Percentiles rank a stretch among this genome's conserved stretches.
Conservation (phyloP, 2,797 vertebrate genomes). For the Coendou prehensilis region DNA sequence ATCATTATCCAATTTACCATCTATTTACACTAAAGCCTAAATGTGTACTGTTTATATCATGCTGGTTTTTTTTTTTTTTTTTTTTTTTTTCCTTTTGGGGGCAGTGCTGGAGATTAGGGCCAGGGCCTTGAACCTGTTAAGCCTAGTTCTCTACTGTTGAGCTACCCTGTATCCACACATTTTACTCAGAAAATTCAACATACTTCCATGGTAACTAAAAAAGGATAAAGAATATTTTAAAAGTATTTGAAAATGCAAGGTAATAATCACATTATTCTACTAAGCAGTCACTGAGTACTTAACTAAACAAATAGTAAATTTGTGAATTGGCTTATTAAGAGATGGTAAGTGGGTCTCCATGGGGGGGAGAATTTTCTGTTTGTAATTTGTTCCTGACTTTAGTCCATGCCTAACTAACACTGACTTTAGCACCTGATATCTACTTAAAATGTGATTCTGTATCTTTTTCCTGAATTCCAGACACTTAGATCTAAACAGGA, state of each 20-base stretch:
- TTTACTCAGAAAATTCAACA: neutral
- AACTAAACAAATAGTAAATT: neutral
- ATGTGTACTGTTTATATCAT: neutral
- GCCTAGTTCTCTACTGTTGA: neutral
- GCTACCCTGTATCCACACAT: neutral
- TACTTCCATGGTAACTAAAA: neutral
- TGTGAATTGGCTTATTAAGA: neutral
- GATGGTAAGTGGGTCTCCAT: neutral
- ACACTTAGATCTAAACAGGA: neutral
- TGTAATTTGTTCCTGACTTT: neutral
- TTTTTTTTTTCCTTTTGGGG: too few relatives aligned
- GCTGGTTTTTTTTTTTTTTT: neutral
- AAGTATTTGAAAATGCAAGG: constrained; percentile 21
- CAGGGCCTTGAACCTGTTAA: neutral
- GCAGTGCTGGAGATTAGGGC: neutral
- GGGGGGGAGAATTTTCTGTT: neutral
- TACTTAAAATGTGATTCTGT: neutral
- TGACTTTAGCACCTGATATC: neutral
- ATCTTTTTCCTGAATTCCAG: neutral
- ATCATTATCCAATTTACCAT: neutral
- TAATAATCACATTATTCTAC: neutral
- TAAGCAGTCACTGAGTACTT: neutral
- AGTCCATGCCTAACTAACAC: neutral
- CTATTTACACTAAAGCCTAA: neutral
- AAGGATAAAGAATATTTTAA: neutral